phyloP scores from a whole-genome alignment of 2,797 vertebrate genomes.

The Megaceryle alcyon region DNA sequence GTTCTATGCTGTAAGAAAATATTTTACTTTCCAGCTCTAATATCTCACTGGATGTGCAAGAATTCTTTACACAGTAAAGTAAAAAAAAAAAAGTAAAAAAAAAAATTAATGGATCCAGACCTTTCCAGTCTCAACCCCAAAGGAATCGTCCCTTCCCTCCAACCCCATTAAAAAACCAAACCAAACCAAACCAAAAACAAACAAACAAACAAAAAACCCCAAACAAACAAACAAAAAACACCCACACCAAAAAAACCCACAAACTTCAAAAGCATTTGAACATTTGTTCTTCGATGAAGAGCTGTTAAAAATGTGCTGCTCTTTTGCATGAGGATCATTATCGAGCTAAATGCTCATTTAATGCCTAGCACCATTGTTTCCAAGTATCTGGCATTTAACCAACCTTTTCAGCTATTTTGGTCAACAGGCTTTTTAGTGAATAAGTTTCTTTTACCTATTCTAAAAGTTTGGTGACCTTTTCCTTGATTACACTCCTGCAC shows the following conservation, averaged over 20 bases:
- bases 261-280: neutral
- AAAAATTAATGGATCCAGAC: neutral
- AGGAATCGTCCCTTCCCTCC: neutral
- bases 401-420: slow-evolving; percentile 12
- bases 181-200: too few species aligned
- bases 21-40: neutral
- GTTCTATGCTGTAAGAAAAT: slow-evolving; percentile 7
- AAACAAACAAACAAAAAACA: too few species aligned
- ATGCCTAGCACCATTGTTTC: neutral
- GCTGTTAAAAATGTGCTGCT: neutral
- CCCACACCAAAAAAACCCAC: neutral
- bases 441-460: neutral
- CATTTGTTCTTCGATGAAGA: neutral
- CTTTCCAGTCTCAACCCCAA: neutral
- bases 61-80: neutral
- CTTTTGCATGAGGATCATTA: neutral
- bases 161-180: neutral
- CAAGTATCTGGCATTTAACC: slow-evolving; percentile 4
- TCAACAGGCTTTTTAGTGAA: neutral
- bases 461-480: slow-evolving; percentile 15
- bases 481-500: neutral
- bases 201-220: too few species aligned
- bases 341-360: neutral
- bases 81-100: too few species aligned
- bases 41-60: neutral